Base-by-base conservation (phyloP, 2,797 vertebrate genomes). In the Lophotriccus pileatus region DNA sequence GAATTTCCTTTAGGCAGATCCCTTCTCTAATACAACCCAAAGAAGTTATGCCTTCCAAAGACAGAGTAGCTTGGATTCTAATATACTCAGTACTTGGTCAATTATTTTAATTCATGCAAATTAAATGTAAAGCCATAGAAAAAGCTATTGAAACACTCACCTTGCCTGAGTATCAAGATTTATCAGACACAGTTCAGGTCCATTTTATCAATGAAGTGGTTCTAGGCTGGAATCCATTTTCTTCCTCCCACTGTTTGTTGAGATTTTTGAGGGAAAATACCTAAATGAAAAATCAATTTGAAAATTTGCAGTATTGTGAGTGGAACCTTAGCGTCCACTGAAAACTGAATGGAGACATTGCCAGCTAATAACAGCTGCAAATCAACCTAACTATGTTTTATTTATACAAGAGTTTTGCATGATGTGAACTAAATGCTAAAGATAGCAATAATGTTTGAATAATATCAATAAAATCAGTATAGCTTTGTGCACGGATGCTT, bases 41-140 rank as follows among this genome's bases (percentile, higher is more conserved):
- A 84, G 43, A 85, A 6, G 2, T 47, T 55, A 68, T 37, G 8
- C 22, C 56, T 91, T 90, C 64, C 30, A 80, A 89, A 83, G 74
- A 59, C 32, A 66, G 9, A 73, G 55, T 47, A 69, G 69, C 60
- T 76, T 69, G 37, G 41, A 73, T 81, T 87, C 67, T 82, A 88
- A 69, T 44, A 12, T 46, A 84, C 36, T 67, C 22, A 56, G 25
- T 47, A n/a, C 44, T 69, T 81, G 37, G 41, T 47, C 25, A 74
- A 66, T 85, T 89, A 92, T 76, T 94, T 89, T 92, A 92, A 92
- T 93, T 81, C 44, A 75, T 67, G 66, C 16, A 92, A 76, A 93
- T 77, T 4, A 60, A 14, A 69, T 91, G 47, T 67, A 94, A 95
- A 94, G 83, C 44, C 64, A 69, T 56, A 84, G 74, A 62, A 72